Conservation (phyloP, 2,888 invertebrate species). For the Anagyrus pseudococci region DNA sequence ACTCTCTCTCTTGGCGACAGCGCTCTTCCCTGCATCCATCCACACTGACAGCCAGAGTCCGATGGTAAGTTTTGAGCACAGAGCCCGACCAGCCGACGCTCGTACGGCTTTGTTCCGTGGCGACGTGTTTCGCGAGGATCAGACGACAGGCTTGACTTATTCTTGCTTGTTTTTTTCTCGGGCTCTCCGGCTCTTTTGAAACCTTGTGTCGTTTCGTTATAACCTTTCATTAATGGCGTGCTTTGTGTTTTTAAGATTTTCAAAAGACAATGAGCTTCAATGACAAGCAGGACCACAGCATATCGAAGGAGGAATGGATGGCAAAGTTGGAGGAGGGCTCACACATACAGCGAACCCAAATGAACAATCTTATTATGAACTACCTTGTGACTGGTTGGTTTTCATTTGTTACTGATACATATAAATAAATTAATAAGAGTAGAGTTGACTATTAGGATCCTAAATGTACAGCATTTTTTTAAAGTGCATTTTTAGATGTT, state of each 20-base stretch:
- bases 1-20: not conserved
- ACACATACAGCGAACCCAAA: slow-evolving; percentile 87
- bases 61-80: slow-evolving; percentile 11
- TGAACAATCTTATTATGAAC: slow-evolving; percentile 98
- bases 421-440: not conserved
- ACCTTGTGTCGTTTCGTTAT: too few species aligned
- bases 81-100: too few species aligned
- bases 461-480: too few species aligned
- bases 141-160: too few species aligned
- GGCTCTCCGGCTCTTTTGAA: too few species aligned
- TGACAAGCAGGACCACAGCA: slow-evolving; percentile 62
- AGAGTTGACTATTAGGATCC: too few species aligned
- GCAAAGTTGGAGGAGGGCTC: slow-evolving; percentile 73
- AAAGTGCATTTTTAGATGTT: too few species aligned
- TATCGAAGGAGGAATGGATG: slow-evolving; percentile 77
- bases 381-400: slow-evolving; percentile 91
- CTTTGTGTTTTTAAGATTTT: slow-evolving; percentile 19
- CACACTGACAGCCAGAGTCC: slow-evolving; percentile 14
- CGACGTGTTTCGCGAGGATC: too few species aligned
- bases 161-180: too few species aligned
- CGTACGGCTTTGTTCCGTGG: too few species aligned
- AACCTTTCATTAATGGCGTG: too few species aligned
- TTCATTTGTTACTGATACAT: too few species aligned
- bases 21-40: slow-evolving; percentile 12
- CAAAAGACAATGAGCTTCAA: slow-evolving; percentile 62